Evolutionary conservation across 2,888 invertebrate genomes (phyloP).

Genomic region (Anoplius nigerrimus): DNA sequence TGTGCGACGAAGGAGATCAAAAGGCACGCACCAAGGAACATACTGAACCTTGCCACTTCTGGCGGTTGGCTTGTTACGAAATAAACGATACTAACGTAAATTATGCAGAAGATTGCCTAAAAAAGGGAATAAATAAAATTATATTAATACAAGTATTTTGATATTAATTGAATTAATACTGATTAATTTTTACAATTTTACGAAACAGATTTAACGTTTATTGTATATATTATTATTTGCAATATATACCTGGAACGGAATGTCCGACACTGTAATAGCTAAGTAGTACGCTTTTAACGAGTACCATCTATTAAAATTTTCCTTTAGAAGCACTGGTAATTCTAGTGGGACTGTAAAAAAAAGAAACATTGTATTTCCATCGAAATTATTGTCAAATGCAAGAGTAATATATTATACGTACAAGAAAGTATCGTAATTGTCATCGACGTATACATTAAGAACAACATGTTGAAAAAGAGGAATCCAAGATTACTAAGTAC

Average conservation of each 20-base stretch:
- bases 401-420: conserved; percentile 77
- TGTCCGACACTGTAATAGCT: conserved; percentile 95
- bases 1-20: conserved; percentile 96
- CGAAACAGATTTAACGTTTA: background rate
- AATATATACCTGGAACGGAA: conserved; percentile 94
- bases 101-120: conserved; percentile 93
- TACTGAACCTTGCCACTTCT: conserved; percentile 87
- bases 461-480: conserved; percentile 98
- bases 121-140: conserved; percentile 56
- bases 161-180: background rate
- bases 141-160: background rate
- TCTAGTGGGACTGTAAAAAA: conserved; percentile 88
- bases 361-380: background rate
- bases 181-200: background rate
- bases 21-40: conserved; percentile 92
- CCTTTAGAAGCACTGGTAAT: conserved; percentile 95
- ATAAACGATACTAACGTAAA: conserved; percentile 95
- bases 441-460: conserved; percentile 99
- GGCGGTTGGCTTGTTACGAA: conserved; percentile 95
- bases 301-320: conserved; percentile 98
- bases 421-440: conserved; percentile 98
- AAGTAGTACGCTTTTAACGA: conserved; percentile 95
- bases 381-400: background rate
- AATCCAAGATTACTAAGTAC: conserved; percentile 97
- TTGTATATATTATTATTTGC: conserved; percentile 4